Base-by-base conservation (phyloP, 2,888 invertebrate species). In the Drosophila rubida region DNA sequence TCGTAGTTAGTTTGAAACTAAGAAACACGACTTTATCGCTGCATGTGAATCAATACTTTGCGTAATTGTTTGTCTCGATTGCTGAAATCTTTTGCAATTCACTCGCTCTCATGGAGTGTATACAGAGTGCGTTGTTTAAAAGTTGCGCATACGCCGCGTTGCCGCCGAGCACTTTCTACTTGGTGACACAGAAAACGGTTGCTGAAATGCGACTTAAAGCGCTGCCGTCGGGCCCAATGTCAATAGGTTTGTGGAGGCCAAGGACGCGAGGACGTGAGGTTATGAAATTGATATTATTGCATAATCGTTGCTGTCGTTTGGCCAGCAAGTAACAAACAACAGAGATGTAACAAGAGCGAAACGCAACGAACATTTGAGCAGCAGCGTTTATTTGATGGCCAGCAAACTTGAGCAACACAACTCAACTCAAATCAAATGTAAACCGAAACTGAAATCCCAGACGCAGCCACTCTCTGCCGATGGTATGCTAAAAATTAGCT, bases 261-360 rank as follows among this genome's bases (percentile, higher is more conserved):
- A 59, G 60, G 46, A 57, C 59, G 49, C 37, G 9, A 37, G 16
- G 27, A 55, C 63, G 50, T 30, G 48, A 62, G 39, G 32, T 67
- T 68, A 13, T 75, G 60, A 67, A 75, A 70, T 67, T 75, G 75
- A 75, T 71, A 75, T 75, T 64, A 67, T 70, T 63, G 49, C 49
- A 66, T 65, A 69, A 63, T 70, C 63, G 63, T 48, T 55, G 44
- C 30, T 74, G 54, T 51, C 54, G 51, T 42, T 55, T 32, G 11
- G 27, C 57, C 32, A 16, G 32, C 9, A n/a, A 6, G 42, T 49
- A 46, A 27, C 8, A 30, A 41, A 35, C 2, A 48, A 9, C 0
- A 27, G 2, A 9, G 16, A 8, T 16, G 19, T 14, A 49, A 22
- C 41, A 5, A n/a, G 27, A n/a, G 27, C 23, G 35, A 49, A 53